Evolutionary conservation across 2,797 vertebrate genomes (phyloP).

Genomic region (Periophthalmus magnuspinnatus): DNA sequence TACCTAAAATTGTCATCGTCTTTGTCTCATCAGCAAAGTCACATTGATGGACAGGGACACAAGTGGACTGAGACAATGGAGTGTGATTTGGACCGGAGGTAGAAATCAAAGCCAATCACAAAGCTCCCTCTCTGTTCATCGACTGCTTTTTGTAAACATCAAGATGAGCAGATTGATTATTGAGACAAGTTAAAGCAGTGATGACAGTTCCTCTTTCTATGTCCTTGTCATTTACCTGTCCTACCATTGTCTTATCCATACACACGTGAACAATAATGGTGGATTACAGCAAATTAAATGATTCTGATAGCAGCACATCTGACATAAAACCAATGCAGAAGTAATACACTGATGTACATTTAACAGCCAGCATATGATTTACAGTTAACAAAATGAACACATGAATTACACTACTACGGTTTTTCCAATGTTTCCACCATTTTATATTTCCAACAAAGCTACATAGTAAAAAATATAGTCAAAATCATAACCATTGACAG

Average conservation of each 20-base stretch:
- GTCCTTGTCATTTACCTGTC: constrained; percentile 65
- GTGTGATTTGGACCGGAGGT: constrained; percentile 72
- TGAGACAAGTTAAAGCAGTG: constrained; percentile 74
- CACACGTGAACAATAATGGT: neutral
- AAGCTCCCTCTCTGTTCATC: constrained; percentile 70
- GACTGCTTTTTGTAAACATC: constrained; percentile 83
- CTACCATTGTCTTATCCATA: constrained; percentile 11
- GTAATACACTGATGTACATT: neutral
- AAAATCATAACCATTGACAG: constrained; percentile 38
- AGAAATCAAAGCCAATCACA: constrained; percentile 81
- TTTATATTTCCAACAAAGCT: constrained; percentile 21
- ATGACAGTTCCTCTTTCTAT: constrained; percentile 62
- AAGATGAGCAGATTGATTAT: constrained; percentile 82
- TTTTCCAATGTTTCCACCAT: neutral
- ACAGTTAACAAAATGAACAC: neutral
- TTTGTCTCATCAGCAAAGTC: constrained; percentile 71
- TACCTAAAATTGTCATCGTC: constrained; percentile 24
- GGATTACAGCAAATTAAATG: neutral
- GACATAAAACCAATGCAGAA: neutral
- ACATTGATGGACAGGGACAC: constrained; percentile 61
- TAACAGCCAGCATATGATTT: neutral
- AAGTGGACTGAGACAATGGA: constrained; percentile 57
- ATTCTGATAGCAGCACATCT: neutral
- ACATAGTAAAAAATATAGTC: constrained; percentile 18
- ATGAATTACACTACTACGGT: neutral